Percentiles rank a stretch among this genome's conserved stretches.
These are phyloP conservation scores for Achatina immaculata DNA, from an alignment of 1,140 invertebrate genomes.

Conservation along the genomic window DNA sequence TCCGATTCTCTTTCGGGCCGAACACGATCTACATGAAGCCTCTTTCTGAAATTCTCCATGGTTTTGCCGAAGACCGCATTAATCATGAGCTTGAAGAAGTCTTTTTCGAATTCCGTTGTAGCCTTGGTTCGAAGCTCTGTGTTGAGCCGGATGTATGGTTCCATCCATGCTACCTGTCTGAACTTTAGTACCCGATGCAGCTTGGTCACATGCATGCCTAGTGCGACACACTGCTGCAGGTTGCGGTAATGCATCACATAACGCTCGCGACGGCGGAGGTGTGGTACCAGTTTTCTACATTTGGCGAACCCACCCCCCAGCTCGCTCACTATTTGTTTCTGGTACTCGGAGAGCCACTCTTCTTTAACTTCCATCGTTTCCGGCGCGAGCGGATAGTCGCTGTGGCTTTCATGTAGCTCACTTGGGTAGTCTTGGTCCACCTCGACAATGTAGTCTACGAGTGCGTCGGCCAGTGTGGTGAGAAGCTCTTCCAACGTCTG, in stretches of 20 bases:
- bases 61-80: conserved; percentile 72
- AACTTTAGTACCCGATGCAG: conserved; percentile 43
- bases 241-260: conserved; percentile 41
- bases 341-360: not conserved
- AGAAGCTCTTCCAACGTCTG: not conserved
- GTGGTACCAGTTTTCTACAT: conserved; percentile 45
- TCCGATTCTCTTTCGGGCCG: conserved; percentile 30
- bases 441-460: not conserved
- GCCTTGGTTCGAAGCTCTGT: conserved; percentile 56
- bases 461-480: not conserved
- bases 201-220: not conserved
- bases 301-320: too few species aligned
- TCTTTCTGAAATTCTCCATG: conserved; percentile 65
- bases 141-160: conserved; percentile 49
- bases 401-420: not conserved
- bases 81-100: conserved; percentile 72
- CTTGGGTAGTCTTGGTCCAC: not conserved
- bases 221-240: not conserved
- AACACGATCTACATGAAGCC: conserved; percentile 55
- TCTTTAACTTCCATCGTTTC: not conserved
- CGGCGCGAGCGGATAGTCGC: not conserved
- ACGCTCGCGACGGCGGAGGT: conserved; percentile 37
- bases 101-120: conserved; percentile 69
- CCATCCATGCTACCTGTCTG: conserved; percentile 39
- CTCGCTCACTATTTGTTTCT: not conserved